Conservation (phyloP, 30 jellyfish, hydroid and myxozoan species). For the Haliclystus octoradiatus region DNA sequence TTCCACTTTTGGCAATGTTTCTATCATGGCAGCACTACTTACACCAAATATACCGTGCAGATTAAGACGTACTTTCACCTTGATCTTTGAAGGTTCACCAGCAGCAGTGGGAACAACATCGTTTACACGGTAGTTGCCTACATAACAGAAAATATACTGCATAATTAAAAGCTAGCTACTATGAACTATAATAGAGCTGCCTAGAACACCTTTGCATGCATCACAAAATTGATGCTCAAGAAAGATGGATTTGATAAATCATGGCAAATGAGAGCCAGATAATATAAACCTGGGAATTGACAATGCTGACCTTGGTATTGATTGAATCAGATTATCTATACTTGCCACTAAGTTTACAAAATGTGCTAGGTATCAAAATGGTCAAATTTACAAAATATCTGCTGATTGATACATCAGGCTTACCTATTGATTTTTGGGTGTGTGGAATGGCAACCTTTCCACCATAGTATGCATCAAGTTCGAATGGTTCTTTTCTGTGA, state of each 20-base stretch:
- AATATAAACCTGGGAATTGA: no score
- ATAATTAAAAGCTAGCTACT: not conserved
- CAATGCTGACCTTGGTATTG: no score
- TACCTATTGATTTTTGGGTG: conserved; percentile 47
- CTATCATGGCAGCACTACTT: conserved; percentile 74
- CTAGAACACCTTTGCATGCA: no score
- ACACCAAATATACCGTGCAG: conserved; percentile 71
- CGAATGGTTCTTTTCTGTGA: conserved; percentile 75
- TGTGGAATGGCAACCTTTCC: conserved; percentile 51
- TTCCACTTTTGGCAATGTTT: conserved; percentile 27
- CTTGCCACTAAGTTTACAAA: no score
- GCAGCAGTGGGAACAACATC: conserved; percentile 69
- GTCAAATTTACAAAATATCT: no score
- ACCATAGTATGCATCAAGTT: conserved; percentile 55
- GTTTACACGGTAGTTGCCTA: conserved; percentile 66
- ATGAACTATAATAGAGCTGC: no score
- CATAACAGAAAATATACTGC: not conserved
- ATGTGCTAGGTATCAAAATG: no score
- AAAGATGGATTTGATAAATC: no score
- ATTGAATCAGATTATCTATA: no score
- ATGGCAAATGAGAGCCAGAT: no score
- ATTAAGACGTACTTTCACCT: conserved; percentile 71
- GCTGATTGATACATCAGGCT: not conserved
- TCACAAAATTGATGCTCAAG: no score
- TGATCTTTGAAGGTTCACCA: conserved; percentile 55